Percentiles rank a stretch among this genome's conserved stretches.
These are phyloP conservation scores for Hassar affinis DNA, from an alignment of 2,113 vertebrate species.

Conservation along the genomic window DNA sequence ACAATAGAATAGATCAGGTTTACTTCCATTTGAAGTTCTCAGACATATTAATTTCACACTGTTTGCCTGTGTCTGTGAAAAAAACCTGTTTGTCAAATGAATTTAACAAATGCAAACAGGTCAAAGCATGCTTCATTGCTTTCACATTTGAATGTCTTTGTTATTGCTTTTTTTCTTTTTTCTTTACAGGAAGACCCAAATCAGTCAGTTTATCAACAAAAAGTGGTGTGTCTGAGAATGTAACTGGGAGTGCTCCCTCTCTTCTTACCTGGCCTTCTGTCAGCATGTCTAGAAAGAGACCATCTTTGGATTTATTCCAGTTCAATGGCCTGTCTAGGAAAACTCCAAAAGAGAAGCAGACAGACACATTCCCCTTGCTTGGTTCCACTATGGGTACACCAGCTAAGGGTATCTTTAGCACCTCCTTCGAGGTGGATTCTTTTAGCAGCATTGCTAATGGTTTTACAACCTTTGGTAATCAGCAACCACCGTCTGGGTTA, in stretches of 20 bases:
- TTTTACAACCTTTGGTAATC: constrained; percentile 78
- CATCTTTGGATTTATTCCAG: constrained; percentile 84
- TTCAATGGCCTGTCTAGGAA: constrained; percentile 83
- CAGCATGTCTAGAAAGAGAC: constrained; percentile 79
- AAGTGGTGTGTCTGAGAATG: constrained; percentile 60
- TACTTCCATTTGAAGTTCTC: constrained; percentile 38
- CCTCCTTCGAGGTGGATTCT: constrained; percentile 88
- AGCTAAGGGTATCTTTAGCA: constrained; percentile 83
- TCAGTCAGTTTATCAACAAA: constrained; percentile 76
- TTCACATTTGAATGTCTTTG: not conserved
- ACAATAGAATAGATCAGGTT: constrained; percentile 41
- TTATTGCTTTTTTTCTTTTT: constrained; percentile 27
- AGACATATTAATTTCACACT: constrained; percentile 48
- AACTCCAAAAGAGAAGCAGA: constrained; percentile 78
- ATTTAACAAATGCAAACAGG: constrained; percentile 32
- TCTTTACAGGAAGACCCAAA: constrained; percentile 77
- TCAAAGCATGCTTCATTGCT: not conserved
- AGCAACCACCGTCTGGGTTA: constrained; percentile 51
- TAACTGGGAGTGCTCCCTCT: constrained; percentile 70
- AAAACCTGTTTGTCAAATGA: constrained; percentile 7
- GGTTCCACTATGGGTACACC: constrained; percentile 65
- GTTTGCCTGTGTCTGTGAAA: constrained; percentile 24
- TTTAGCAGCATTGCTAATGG: constrained; percentile 94
- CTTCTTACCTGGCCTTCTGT: constrained; percentile 80
- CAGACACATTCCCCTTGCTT: constrained; percentile 75